Evolutionary conservation across 2,888 invertebrate genomes (phyloP).

Genomic region (Nomada hirtipes): DNA sequence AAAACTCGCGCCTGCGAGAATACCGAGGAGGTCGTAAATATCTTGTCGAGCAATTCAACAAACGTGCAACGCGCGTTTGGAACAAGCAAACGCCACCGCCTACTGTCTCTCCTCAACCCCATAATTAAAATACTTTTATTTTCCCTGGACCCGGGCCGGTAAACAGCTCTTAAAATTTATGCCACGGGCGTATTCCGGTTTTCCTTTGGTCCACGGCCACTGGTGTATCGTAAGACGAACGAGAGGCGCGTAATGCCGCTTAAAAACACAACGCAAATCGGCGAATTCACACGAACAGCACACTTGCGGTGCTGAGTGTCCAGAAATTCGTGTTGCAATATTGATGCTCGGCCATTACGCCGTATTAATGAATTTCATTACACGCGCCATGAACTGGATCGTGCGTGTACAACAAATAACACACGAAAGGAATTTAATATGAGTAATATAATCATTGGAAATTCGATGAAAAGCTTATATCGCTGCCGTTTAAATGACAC

Average conservation of each 20-base stretch:
- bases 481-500: no score
- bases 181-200: not conserved
- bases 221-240: not conserved
- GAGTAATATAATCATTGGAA: no score
- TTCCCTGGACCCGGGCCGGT: not conserved
- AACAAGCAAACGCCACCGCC: slow-evolving; percentile 8
- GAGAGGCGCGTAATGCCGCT: not conserved
- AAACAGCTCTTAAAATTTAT: slow-evolving; percentile 28
- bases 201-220: not conserved
- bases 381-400: no score
- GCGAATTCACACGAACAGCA: not conserved
- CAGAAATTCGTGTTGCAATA: not conserved
- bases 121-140: slow-evolving; percentile 45
- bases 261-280: slow-evolving; percentile 16
- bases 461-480: no score
- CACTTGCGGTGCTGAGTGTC: not conserved
- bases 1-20: not conserved
- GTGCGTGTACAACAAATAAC: no score
- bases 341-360: not conserved
- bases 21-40: slow-evolving; percentile 7
- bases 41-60: slow-evolving; percentile 3
- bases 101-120: not conserved
- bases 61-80: slow-evolving; percentile 17
- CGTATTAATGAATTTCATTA: no score
- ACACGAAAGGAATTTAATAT: no score